Conservation (phyloP, 1,140 invertebrate genomes). For the Saccostrea glomerata region DNA sequence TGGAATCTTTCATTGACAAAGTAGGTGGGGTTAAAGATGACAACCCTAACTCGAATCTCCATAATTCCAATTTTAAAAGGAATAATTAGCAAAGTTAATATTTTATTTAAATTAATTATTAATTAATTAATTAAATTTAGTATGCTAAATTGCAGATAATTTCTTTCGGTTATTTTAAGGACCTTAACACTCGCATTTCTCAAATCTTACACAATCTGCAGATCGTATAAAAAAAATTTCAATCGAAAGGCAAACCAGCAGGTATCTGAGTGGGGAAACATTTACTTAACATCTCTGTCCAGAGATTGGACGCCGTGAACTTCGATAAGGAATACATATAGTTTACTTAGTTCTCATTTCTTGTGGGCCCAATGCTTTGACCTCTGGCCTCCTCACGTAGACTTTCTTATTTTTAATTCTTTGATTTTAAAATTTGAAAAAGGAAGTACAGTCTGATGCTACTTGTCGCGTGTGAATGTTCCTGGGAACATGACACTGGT, state of each 20-base stretch:
- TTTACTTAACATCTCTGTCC: neutral
- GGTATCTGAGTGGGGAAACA: neutral
- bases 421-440: neutral
- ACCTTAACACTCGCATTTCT: too few species aligned
- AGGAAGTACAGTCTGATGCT: neutral
- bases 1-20: too few species aligned
- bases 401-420: neutral
- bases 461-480: neutral
- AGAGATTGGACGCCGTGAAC: conserved; percentile 1
- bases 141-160: too few species aligned
- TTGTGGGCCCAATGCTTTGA: neutral
- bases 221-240: too few species aligned
- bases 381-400: neutral
- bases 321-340: neutral
- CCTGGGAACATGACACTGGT: neutral
- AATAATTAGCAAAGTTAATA: too few species aligned
- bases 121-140: too few species aligned
- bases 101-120: too few species aligned
- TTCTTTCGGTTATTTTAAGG: too few species aligned
- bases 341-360: neutral
- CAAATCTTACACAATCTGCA: too few species aligned
- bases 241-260: neutral
- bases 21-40: too few species aligned
- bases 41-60: too few species aligned
- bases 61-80: too few species aligned